Evolutionary conservation across 2,113 vertebrate species (phyloP).

Genomic region (Leptosomus discolor): DNA sequence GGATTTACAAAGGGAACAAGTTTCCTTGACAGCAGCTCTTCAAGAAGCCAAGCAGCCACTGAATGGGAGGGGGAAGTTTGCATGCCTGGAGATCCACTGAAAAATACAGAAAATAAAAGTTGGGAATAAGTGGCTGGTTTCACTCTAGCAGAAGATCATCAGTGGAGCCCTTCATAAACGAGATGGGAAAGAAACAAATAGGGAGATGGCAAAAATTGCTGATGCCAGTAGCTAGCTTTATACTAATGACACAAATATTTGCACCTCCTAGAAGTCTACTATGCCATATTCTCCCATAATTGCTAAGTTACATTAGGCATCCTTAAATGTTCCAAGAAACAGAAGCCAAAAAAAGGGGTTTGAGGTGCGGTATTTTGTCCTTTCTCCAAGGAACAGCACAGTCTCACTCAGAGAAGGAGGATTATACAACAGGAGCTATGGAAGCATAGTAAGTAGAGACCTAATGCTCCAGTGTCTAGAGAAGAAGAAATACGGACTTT

Average conservation of each 20-base stretch:
- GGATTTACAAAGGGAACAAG: background rate
- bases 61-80: background rate
- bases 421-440: background rate
- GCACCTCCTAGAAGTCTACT: background rate
- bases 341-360: background rate
- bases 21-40: background rate
- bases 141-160: background rate
- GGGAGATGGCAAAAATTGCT: background rate
- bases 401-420: background rate
- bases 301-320: background rate
- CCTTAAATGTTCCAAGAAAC: background rate
- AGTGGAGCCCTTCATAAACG: background rate
- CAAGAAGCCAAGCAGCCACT: background rate
- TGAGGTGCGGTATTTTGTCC: background rate
- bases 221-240: background rate
- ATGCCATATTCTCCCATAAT: background rate
- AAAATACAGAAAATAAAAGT: background rate
- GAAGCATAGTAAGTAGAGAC: background rate
- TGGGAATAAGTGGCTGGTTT: background rate
- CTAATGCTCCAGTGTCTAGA: background rate
- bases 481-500: background rate
- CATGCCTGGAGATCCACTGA: background rate
- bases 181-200: background rate
- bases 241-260: background rate
- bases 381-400: background rate